Evolutionary conservation across 2,888 invertebrate genomes (phyloP).

Genomic region (Lasioglossum leucozonium): DNA sequence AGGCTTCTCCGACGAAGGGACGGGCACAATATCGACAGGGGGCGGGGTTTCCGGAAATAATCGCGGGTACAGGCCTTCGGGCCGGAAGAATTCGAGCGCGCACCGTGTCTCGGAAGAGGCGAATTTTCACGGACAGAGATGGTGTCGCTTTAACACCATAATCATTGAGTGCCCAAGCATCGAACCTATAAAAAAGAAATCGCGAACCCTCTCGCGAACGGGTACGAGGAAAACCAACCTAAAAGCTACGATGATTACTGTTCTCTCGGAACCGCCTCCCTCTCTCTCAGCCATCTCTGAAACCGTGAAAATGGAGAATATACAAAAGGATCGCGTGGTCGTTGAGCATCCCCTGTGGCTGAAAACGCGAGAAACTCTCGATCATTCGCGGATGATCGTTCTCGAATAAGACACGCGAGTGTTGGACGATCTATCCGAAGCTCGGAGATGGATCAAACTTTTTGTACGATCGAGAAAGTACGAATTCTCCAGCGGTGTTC

Average conservation of each 20-base stretch:
- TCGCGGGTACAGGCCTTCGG: constrained; percentile 1
- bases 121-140: constrained; percentile 5
- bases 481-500: background rate
- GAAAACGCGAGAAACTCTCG: constrained; percentile 73
- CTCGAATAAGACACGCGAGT: constrained; percentile 8
- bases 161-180: background rate
- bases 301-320: constrained; percentile 16
- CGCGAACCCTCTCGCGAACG: too few relatives aligned
- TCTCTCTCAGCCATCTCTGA: background rate
- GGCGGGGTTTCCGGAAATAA: background rate
- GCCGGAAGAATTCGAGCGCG: background rate
- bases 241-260: background rate
- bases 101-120: background rate
- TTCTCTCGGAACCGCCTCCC: background rate
- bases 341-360: constrained; percentile 69
- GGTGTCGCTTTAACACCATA: background rate
- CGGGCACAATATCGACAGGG: background rate
- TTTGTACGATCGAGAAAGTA: background rate
- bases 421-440: background rate
- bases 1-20: background rate
- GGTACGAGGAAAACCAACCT: too few relatives aligned
- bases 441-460: background rate
- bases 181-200: background rate
- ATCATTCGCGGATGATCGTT: constrained; percentile 33
- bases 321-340: constrained; percentile 46